Conservation (phyloP, 2,888 invertebrate genomes). For the Euplexia lucipara region DNA sequence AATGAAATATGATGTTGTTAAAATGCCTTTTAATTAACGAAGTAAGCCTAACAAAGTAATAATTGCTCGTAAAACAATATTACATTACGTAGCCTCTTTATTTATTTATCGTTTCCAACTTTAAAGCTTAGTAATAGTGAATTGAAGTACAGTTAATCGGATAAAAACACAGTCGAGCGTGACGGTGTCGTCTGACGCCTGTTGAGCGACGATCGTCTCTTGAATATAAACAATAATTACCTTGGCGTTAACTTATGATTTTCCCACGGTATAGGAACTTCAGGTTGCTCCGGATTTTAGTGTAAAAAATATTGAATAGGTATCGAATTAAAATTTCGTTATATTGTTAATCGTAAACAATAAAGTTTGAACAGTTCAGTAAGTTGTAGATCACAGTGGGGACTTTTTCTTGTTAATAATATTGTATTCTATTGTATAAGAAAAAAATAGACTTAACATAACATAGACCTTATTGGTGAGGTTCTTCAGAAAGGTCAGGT, state of each 20-base stretch:
- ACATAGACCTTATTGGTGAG: too few species aligned
- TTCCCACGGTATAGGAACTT: constrained; percentile 76
- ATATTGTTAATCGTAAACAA: constrained; percentile 23
- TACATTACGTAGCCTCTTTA: background rate
- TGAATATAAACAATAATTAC: constrained; percentile 78
- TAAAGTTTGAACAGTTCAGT: too few species aligned
- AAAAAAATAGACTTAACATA: too few species aligned
- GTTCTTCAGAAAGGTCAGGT: too few species aligned
- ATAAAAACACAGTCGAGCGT: constrained; percentile 72
- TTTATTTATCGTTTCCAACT: constrained; percentile 12
- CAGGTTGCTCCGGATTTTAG: constrained; percentile 16
- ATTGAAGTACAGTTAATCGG: constrained; percentile 52
- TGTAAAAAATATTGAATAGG: constrained; percentile 11
- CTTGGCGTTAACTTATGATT: constrained; percentile 74
- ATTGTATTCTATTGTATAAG: too few species aligned
- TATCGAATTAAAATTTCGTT: constrained; percentile 13
- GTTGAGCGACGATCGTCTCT: constrained; percentile 73
- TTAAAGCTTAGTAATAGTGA: constrained; percentile 34
- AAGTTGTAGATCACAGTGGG: too few species aligned
- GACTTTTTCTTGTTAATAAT: too few species aligned
- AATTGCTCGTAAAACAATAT: background rate
- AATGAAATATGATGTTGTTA: background rate
- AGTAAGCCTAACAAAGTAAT: constrained; percentile 6
- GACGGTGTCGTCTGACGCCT: constrained; percentile 81
- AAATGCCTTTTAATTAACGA: constrained; percentile 4